phyloP scores from a whole-genome alignment of 2,113 vertebrate species.

The Pseudonaja textilis region DNA sequence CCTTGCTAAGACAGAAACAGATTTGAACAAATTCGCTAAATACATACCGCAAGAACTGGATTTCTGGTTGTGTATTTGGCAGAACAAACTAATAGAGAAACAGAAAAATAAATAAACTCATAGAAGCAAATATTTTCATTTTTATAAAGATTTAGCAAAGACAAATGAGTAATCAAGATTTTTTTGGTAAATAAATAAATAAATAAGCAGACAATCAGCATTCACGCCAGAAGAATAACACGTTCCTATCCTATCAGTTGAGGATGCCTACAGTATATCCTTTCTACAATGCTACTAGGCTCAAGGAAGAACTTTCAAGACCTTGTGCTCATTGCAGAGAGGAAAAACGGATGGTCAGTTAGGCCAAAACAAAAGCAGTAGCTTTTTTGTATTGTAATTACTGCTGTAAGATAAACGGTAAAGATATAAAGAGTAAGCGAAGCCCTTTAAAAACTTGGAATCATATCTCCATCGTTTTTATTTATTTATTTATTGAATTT shows the following conservation, averaged over 20 bases:
- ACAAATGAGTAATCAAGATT: background rate
- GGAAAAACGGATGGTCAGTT: background rate
- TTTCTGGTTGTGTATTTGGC: conserved; percentile 65
- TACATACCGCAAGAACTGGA: conserved; percentile 59
- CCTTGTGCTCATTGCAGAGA: background rate
- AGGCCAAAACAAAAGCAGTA: background rate
- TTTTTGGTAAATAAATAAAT: background rate
- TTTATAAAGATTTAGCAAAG: background rate
- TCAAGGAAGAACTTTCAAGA: background rate
- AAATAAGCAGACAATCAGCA: background rate
- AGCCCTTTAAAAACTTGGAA: background rate
- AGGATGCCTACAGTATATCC: background rate
- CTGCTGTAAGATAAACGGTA: background rate
- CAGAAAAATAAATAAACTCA: conserved; percentile 51
- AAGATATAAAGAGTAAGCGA: background rate
- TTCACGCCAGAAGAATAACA: background rate
- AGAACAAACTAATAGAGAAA: conserved; percentile 67
- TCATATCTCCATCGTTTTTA: background rate
- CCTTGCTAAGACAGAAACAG: background rate
- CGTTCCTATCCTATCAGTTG: background rate
- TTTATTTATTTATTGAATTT: too few species aligned
- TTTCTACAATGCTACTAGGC: background rate
- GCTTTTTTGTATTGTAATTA: background rate
- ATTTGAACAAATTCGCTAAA: conserved; percentile 24
- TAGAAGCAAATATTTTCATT: background rate